Percentiles rank a stretch among this genome's conserved stretches.
Conservation (phyloP, 2,888 invertebrate species). For the Synanthedon myopaeformis region DNA sequence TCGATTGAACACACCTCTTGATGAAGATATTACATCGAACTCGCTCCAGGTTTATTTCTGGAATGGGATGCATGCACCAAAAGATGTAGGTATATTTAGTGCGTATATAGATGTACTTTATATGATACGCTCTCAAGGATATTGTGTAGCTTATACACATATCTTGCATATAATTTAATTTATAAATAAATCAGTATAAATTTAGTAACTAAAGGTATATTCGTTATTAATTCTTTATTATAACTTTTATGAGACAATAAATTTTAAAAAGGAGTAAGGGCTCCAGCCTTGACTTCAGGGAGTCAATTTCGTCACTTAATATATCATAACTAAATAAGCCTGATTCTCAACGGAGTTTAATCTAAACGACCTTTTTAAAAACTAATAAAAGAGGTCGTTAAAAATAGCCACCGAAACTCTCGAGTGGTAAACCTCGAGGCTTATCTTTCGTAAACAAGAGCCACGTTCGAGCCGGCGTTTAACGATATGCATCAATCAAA, state of each 20-base stretch:
- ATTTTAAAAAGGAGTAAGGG: no score
- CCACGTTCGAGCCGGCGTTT: slow-evolving; percentile 29
- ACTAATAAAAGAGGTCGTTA: slow-evolving; percentile 65
- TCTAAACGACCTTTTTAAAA: slow-evolving; percentile 69
- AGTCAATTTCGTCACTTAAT: slow-evolving; percentile 48
- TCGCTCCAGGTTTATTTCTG: slow-evolving; percentile 53
- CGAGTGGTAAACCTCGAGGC: slow-evolving; percentile 31
- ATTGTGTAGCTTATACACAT: no score
- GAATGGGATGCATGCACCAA: slow-evolving; percentile 8
- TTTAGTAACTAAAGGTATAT: no score
- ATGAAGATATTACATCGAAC: slow-evolving; percentile 59
- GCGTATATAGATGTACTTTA: slow-evolving; percentile 7
- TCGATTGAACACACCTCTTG: slow-evolving; percentile 64
- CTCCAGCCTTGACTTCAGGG: background rate
- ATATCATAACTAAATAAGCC: slow-evolving; percentile 59
- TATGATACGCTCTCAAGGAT: no score
- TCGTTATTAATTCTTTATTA: no score
- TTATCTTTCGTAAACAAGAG: slow-evolving; percentile 56
- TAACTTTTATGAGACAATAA: no score
- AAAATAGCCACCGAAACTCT: slow-evolving; percentile 66
- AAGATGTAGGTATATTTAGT: slow-evolving; percentile 15
- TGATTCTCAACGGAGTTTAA: slow-evolving; percentile 49
- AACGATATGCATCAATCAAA: slow-evolving; percentile 58
- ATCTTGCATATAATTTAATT: no score
- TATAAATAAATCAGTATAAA: no score